Evolutionary conservation across 2,888 invertebrate species (phyloP).

Genomic region (Chrysotoxum bicinctum): DNA sequence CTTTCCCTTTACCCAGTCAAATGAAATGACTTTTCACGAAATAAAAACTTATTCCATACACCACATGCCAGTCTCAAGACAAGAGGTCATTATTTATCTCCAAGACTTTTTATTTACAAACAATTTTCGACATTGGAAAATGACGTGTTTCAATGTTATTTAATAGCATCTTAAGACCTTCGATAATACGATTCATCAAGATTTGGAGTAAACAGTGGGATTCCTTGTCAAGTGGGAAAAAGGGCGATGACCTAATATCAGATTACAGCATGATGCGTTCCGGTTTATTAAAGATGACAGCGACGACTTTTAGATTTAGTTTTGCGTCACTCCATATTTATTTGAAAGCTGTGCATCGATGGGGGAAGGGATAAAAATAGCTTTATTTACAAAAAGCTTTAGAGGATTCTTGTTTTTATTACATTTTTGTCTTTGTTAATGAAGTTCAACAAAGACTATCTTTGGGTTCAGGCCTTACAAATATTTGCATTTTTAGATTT

Average conservation of each 20-base stretch:
- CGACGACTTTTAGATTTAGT: slow-evolving; percentile 28
- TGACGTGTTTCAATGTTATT: slow-evolving; percentile 19
- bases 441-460: not conserved
- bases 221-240: slow-evolving; percentile 12
- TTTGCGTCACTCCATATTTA: slow-evolving; percentile 45
- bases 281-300: slow-evolving; percentile 54
- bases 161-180: not conserved
- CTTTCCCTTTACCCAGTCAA: not conserved
- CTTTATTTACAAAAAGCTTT: not conserved
- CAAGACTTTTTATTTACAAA: slow-evolving; percentile 2
- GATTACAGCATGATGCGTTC: slow-evolving; percentile 66
- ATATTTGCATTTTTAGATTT: not conserved
- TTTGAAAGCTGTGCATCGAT: slow-evolving; percentile 46
- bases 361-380: slow-evolving; percentile 7
- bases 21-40: not conserved
- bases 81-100: not conserved
- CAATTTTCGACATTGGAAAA: not conserved
- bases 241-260: slow-evolving; percentile 63
- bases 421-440: slow-evolving; percentile 4
- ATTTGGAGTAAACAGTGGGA: slow-evolving; percentile 17
- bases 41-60: not conserved
- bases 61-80: not conserved
- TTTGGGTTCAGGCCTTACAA: not conserved
- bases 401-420: not conserved
- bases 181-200: slow-evolving; percentile 23